Evolutionary conservation across 1,140 invertebrate genomes (phyloP), one percentile per base, ranked within the genome.

Genomic region (Dinoponera quadriceps): DNA sequence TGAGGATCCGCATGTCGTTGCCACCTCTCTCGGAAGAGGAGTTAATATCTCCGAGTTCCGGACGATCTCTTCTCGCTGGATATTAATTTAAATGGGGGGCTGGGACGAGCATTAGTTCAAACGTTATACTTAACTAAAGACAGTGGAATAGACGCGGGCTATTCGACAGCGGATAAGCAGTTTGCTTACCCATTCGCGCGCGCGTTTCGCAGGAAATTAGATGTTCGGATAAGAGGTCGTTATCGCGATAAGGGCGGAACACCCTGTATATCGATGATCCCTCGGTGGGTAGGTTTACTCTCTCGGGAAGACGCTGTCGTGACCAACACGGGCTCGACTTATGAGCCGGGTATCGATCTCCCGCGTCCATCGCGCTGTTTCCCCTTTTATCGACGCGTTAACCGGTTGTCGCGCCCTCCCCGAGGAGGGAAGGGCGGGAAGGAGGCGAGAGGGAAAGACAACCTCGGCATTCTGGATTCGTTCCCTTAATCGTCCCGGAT

Each of bases 251-350:
- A 44, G 38, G 38, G 38, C 38, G 48, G 25, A 27, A 82, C 69
- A 71, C 65, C 51, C 54, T 80, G 33, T 80, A 83, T 75, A 68
- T 77, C 83, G 77, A 87, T 83, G 48, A 55, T 66, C 65, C 69
- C n/a, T 72, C 7, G 20, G 65, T 18, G 27, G 14, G 22, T 69
- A 48, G 22, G 22, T 63, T 69, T 68, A 68, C 27, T 27, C 27
- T 18, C 20, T 18, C 20, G 20, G 51, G 29, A 44, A 44, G 38
- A 69, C 49, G 51, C 18, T 69, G 49, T 78, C 51, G 75, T 51
- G 51, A 69, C 51, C 33, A 38, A 71, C 54, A 71, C 20, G 29
- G 20, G 4, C 29, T 33, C 65, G 27, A 80, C 75, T 80, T 80
- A 71, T 71, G 65, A 78, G 49, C 29, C 29, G 18, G 55, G 62